Evolutionary conservation across 2,113 vertebrate genomes (phyloP), one percentile per base, ranked within the genome.

Genomic region (Ellobius talpinus): DNA sequence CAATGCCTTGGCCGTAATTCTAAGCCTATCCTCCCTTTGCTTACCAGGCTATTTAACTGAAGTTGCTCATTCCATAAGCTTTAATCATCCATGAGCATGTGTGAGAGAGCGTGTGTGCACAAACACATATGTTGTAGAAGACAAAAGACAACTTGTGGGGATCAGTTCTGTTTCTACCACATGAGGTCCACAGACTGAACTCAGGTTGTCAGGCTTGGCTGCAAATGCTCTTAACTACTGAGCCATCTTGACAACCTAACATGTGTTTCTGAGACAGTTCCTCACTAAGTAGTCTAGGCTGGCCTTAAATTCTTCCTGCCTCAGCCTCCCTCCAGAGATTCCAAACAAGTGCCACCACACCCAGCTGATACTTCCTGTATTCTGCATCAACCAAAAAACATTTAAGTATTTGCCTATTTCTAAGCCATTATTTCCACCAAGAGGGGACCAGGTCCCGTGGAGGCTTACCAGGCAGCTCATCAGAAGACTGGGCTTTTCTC

Each of bases 391-490:
- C 94, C 58, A 82, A 52, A 92, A 47, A 91, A 65, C 5, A 68
- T 61, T 45, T 45, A 70, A 88, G 36, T 45, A 65, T 74, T 26
- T 31, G 31, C 61, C 47, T 52, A 3, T 72, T 86, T 90, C 70
- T 77, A 95, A 89, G 65, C 45, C 73, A n/a, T 79, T 45, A 52
- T 23, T 85, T 87, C 87, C 85, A 74, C 58, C 7, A 23, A 42
- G 6, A 36, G 39, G 52, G 81, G 52, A 2, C 36, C 16, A 63
- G 61, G 8, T 70, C 72, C 87, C 26, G 0, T n/a, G 74, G 52
- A 91, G 24, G n/a, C 98, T 97, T 97, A 99, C 99, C 73, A 52
- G 63, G 16, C 99, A 99, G 97, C 97, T 99, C 98, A 99, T 98
- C 76, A 99, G 98, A 2, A 99, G 98, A n/a, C 42, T 98, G 70